Conservation (phyloP, 2,113 vertebrate species). For the Caranx melampygus region DNA sequence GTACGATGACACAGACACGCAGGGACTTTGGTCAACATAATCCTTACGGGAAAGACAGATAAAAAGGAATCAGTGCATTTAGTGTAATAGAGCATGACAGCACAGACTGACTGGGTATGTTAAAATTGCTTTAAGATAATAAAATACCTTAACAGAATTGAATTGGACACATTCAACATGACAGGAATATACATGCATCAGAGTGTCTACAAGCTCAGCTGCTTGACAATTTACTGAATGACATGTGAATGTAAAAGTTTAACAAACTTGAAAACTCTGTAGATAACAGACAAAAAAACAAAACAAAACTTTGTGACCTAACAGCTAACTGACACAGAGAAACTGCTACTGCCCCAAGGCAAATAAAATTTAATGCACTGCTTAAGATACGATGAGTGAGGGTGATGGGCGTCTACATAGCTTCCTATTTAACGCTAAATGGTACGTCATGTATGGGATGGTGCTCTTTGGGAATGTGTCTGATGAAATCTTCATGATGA, state of each 20-base stretch:
- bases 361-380: background rate
- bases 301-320: background rate
- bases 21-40: background rate
- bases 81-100: background rate
- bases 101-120: background rate
- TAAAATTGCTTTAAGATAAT: background rate
- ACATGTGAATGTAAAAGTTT: background rate
- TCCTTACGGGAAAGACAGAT: background rate
- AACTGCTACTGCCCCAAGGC: background rate
- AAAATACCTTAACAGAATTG: too few relatives aligned
- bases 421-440: conserved; percentile 5
- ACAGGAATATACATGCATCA: conserved; percentile 7
- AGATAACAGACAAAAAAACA: background rate
- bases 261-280: background rate
- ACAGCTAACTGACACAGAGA: background rate
- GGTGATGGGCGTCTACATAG: background rate
- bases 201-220: background rate
- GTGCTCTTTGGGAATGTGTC: conserved; percentile 21
- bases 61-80: background rate
- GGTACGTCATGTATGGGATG: conserved; percentile 2
- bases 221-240: background rate
- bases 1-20: background rate
- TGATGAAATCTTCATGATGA: conserved; percentile 37
- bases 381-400: background rate
- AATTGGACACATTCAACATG: background rate